Percentiles rank a stretch among this genome's conserved stretches.
These are phyloP conservation scores for Myrmecobius fasciatus DNA, from an alignment of 2,113 vertebrate genomes.

Conservation along the genomic window DNA sequence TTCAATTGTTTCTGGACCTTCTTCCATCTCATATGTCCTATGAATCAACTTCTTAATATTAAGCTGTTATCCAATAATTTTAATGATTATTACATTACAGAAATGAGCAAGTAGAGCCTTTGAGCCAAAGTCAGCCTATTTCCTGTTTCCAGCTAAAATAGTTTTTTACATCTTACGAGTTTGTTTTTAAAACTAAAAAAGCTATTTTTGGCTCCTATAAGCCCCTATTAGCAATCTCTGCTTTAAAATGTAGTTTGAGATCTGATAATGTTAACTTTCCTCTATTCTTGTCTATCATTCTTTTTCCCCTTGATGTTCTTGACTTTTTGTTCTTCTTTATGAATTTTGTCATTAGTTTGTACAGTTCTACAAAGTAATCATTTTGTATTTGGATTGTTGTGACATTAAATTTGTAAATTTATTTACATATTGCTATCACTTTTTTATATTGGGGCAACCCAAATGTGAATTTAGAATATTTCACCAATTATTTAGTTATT, in stretches of 20 bases:
- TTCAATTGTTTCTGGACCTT: not conserved
- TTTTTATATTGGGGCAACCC: not conserved
- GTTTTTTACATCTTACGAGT: not conserved
- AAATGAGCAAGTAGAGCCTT: not conserved
- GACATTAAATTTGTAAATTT: not conserved
- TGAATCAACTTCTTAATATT: not conserved
- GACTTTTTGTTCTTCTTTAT: not conserved
- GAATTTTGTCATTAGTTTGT: not conserved
- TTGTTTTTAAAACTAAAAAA: not conserved
- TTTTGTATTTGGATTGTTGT: not conserved
- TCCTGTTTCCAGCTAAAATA: too few relatives aligned
- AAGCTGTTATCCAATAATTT: not conserved
- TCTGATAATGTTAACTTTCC: not conserved
- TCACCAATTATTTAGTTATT: too few relatives aligned
- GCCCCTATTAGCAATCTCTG: not conserved
- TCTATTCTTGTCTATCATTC: not conserved
- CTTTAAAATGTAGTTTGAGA: not conserved
- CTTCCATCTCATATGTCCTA: not conserved
- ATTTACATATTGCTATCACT: not conserved
- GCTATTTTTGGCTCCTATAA: not conserved
- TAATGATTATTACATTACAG: not conserved
- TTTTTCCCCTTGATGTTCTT: not conserved
- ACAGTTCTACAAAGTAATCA: not conserved
- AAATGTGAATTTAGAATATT: not conserved
- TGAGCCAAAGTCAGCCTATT: not conserved